phyloP scores from a whole-genome alignment of 2,113 vertebrate genomes.

The Halcyon malimbica region DNA sequence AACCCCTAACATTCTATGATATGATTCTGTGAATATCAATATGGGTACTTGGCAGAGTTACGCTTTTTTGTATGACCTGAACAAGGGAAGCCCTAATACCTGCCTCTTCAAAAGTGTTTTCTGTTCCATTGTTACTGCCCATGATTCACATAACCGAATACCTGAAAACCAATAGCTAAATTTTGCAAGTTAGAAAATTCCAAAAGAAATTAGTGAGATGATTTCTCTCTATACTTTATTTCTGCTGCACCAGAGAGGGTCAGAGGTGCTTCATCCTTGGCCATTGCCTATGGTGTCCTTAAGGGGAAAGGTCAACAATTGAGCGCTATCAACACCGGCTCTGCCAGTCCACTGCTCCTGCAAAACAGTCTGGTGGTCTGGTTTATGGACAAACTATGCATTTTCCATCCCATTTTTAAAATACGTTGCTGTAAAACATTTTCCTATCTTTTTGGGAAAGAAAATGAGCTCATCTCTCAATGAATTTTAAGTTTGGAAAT shows the following conservation, averaged over 20 bases:
- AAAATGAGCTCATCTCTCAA: neutral
- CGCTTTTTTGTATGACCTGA: neutral
- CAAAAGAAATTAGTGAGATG: neutral
- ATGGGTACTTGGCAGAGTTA: neutral
- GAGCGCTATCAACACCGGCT: neutral
- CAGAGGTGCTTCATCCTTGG: neutral
- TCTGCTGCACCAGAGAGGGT: neutral
- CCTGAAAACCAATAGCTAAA: neutral
- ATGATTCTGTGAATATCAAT: neutral
- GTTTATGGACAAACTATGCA: neutral
- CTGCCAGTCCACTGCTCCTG: neutral
- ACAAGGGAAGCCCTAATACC: neutral
- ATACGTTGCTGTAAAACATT: neutral
- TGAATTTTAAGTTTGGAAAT: neutral
- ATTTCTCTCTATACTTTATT: neutral
- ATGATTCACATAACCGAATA: neutral
- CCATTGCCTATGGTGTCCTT: neutral
- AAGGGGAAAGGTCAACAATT: neutral
- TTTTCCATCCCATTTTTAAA: neutral
- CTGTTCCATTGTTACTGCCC: neutral
- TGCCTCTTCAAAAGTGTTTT: neutral
- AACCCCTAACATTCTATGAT: too few relatives aligned
- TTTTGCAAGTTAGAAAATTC: neutral
- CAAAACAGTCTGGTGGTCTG: neutral
- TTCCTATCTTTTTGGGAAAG: neutral